Evolutionary conservation across 2,888 invertebrate genomes (phyloP).

Genomic region (Leptogaster cylindrica): DNA sequence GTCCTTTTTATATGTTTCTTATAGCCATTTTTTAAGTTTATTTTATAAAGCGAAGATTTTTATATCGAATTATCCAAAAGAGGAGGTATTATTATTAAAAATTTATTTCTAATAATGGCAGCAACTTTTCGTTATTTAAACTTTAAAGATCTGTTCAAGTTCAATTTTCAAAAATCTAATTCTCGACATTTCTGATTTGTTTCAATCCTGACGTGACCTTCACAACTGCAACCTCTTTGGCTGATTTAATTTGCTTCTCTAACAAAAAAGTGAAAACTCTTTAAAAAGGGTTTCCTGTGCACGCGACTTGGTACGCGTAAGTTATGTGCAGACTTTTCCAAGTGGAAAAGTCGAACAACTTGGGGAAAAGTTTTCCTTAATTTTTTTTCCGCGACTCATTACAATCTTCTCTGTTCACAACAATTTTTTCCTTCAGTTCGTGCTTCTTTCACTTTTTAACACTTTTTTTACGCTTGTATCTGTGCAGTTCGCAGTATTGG

Average conservation of each 20-base stretch:
- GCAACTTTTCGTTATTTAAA: no score
- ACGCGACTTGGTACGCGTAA: constrained; percentile 7
- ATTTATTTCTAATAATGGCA: no score
- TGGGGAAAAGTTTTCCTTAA: constrained; percentile 11
- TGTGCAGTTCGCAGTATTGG: not conserved
- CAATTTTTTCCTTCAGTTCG: constrained; percentile 7
- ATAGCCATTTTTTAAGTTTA: no score
- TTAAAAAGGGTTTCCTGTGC: constrained; percentile 22
- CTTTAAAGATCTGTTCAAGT: no score
- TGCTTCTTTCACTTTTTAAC: constrained; percentile 39
- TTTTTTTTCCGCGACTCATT: constrained; percentile 35
- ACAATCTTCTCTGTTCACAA: not conserved
- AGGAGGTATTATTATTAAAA: no score
- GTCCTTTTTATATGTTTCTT: no score
- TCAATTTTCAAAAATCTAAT: no score
- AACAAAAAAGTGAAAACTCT: constrained; percentile 8
- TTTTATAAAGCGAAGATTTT: no score
- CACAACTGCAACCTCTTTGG: not conserved
- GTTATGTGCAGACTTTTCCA: not conserved
- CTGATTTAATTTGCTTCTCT: no score
- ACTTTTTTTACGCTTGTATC: constrained; percentile 32
- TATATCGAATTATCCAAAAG: no score
- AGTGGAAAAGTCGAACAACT: constrained; percentile 17
- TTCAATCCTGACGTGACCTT: not conserved
- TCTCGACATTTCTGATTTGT: no score